Evolutionary conservation across 2,797 vertebrate genomes (phyloP).

Genomic region (Eidolon dupreanum): DNA sequence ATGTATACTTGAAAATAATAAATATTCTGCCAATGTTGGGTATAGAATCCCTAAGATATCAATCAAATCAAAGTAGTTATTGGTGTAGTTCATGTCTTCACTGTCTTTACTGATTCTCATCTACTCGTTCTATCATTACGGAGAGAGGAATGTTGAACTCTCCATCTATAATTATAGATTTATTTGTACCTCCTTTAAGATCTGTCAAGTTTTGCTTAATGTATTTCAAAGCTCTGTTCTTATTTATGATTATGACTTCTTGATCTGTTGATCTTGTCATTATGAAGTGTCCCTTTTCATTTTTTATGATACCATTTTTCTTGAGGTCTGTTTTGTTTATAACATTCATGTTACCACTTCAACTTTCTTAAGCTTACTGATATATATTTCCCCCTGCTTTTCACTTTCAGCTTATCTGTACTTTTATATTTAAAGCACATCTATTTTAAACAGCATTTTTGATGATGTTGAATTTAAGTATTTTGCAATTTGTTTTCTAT

Average conservation of each 20-base stretch:
- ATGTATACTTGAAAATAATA: not conserved
- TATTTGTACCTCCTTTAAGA: not conserved
- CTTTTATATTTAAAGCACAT: not conserved
- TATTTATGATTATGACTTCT: not conserved
- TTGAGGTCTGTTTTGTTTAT: not conserved
- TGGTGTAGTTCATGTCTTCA: not conserved
- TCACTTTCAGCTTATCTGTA: not conserved
- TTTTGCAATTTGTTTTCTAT: not conserved
- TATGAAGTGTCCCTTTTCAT: not conserved
- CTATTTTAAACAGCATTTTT: not conserved
- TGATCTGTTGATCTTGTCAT: not conserved
- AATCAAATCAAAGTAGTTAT: not conserved
- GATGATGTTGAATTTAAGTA: not conserved
- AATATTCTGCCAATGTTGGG: not conserved
- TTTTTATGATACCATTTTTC: not conserved
- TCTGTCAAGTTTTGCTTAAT: not conserved
- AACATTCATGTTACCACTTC: not conserved
- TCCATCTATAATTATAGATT: not conserved
- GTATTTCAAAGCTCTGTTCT: not conserved
- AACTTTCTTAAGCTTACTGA: not conserved
- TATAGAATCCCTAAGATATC: not conserved
- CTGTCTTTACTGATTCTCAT: not conserved
- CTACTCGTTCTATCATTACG: not conserved
- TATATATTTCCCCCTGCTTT: not conserved
- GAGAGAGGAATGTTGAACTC: not conserved